Conservation (phyloP, 1,140 invertebrate species). For the Drosophila tsacasi region DNA sequence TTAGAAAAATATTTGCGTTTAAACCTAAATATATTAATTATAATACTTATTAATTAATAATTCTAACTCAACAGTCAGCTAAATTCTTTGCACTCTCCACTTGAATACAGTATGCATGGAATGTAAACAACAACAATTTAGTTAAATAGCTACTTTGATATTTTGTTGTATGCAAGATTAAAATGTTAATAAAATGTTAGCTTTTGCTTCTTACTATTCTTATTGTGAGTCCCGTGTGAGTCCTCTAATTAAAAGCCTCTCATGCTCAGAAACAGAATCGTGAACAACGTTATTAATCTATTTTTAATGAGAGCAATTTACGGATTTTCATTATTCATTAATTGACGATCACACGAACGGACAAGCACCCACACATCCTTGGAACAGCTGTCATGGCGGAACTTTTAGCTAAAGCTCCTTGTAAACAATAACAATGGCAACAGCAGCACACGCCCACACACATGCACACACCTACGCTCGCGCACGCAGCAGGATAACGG, state of each 20-base stretch:
- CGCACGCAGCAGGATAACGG: constrained; percentile 27
- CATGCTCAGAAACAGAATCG: background rate
- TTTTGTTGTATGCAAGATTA: too few relatives aligned
- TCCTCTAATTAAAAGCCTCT: background rate
- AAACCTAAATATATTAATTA: too few relatives aligned
- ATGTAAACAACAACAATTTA: too few relatives aligned
- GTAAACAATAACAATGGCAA: constrained; percentile 20
- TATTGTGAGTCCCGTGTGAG: too few relatives aligned
- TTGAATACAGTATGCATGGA: too few relatives aligned
- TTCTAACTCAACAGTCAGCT: too few relatives aligned
- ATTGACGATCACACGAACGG: constrained; percentile 4
- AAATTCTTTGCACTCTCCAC: too few relatives aligned
- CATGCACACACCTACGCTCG: background rate
- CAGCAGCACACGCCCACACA: constrained; percentile 2
- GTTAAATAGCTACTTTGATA: too few relatives aligned
- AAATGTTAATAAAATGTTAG: too few relatives aligned
- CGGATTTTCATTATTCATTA: background rate
- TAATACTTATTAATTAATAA: too few relatives aligned
- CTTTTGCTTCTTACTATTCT: background rate
- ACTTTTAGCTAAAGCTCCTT: constrained; percentile 26
- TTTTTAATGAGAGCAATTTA: background rate
- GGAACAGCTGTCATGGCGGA: constrained; percentile 19
- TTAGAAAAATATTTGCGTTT: background rate
- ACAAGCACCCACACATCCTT: background rate
- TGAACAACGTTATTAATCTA: background rate